Evolutionary conservation across 1,140 invertebrate species (phyloP).

Genomic region (Bombus pascuorum): DNA sequence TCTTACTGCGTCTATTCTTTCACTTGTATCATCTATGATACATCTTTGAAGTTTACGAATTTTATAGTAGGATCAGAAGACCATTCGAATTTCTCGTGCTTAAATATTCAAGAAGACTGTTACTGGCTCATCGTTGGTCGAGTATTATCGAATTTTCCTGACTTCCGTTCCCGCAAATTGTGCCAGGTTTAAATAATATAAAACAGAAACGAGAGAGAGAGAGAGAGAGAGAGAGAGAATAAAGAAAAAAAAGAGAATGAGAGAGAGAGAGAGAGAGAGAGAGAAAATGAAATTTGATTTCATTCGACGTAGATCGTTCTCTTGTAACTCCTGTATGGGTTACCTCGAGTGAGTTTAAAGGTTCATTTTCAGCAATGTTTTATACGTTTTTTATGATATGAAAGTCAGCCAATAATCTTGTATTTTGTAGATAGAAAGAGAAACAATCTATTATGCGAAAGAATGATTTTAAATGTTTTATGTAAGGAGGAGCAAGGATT

Average conservation of each 20-base stretch:
- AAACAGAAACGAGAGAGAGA: no score
- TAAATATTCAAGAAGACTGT: conserved; percentile 34
- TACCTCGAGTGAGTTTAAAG: conserved; percentile 39
- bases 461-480: conserved; percentile 40
- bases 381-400: conserved; percentile 40
- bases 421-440: conserved; percentile 37
- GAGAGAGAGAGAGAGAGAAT: neutral
- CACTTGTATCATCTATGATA: conserved; percentile 24
- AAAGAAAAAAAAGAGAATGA: neutral
- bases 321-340: conserved; percentile 8
- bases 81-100: conserved; percentile 24
- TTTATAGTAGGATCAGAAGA: conserved; percentile 5
- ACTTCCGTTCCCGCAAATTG: conserved; percentile 15
- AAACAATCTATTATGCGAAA: conserved; percentile 22
- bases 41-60: conserved; percentile 27
- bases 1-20: conserved; percentile 43
- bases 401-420: conserved; percentile 30
- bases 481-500: conserved; percentile 37
- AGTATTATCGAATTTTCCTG: conserved; percentile 7
- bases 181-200: conserved; percentile 17
- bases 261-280: neutral
- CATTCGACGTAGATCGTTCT: conserved; percentile 11
- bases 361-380: conserved; percentile 40
- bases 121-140: conserved; percentile 25
- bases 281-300: conserved; percentile 37